Conservation (phyloP, 2,888 invertebrate species). For the Nomada ferruginata region DNA sequence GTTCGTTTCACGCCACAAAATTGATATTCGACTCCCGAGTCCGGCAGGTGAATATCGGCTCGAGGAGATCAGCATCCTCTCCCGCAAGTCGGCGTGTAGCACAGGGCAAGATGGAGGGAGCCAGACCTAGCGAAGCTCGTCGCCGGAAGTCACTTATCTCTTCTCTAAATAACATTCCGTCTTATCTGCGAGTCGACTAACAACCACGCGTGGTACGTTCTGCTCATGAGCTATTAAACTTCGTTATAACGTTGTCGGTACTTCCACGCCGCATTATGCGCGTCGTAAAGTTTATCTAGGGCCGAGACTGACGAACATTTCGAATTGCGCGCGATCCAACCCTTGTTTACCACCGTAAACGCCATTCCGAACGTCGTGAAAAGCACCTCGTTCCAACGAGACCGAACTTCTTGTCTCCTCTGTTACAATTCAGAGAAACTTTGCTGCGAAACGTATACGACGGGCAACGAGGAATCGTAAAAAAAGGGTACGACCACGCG, state of each 20-base stretch:
- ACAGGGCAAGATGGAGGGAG: background rate
- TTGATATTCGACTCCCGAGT: slow-evolving; percentile 43
- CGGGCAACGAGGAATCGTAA: slow-evolving; percentile 2
- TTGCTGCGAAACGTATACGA: background rate
- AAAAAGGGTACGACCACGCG: background rate
- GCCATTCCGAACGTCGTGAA: slow-evolving; percentile 17
- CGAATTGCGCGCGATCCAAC: slow-evolving; percentile 33
- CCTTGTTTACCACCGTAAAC: slow-evolving; percentile 50
- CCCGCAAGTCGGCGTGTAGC: background rate
- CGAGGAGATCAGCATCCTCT: slow-evolving; percentile 31
- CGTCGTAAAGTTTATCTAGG: slow-evolving; percentile 61
- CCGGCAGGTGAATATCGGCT: slow-evolving; percentile 36
- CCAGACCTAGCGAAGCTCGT: slow-evolving; percentile 8
- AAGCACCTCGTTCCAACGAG: slow-evolving; percentile 10
- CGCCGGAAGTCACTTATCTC: slow-evolving; percentile 55
- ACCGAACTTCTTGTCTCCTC: slow-evolving; percentile 6
- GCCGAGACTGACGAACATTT: slow-evolving; percentile 20
- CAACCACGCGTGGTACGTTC: slow-evolving; percentile 33
- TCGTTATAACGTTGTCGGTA: slow-evolving; percentile 49
- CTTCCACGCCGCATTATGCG: slow-evolving; percentile 43
- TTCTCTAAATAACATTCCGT: slow-evolving; percentile 43
- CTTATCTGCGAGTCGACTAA: slow-evolving; percentile 52
- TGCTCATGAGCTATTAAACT: slow-evolving; percentile 64
- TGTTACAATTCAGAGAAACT: background rate
- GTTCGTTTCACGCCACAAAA: slow-evolving; percentile 5